phyloP scores from a whole-genome alignment of 2,113 vertebrate species.

The Daubentonia madagascariensis region DNA sequence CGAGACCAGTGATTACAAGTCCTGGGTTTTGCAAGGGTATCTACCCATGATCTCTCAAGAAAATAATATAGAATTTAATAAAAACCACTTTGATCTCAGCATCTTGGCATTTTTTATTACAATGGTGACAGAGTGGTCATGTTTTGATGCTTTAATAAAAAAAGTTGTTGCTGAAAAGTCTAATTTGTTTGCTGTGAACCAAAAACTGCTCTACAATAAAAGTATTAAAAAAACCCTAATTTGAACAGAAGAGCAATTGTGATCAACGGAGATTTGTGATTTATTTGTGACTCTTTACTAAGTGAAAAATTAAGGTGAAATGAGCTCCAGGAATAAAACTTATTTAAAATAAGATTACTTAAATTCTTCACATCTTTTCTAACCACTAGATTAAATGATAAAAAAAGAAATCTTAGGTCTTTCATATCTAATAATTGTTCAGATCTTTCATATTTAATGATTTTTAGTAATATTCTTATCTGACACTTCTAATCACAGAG shows the following conservation, averaged over 20 bases:
- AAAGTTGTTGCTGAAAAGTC: not conserved
- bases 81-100: not conserved
- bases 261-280: not conserved
- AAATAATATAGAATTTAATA: not conserved
- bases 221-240: not conserved
- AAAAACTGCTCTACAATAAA: not conserved
- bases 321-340: not conserved
- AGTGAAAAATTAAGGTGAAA: not conserved
- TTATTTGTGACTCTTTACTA: not conserved
- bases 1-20: not conserved
- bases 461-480: slow-evolving; percentile 19
- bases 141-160: slow-evolving; percentile 7
- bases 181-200: not conserved
- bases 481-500: not conserved
- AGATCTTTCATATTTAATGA: not conserved
- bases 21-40: not conserved
- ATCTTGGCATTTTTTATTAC: not conserved
- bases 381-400: slow-evolving; percentile 7
- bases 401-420: not conserved
- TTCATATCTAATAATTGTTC: not conserved
- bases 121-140: not conserved
- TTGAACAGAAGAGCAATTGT: not conserved
- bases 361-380: not conserved
- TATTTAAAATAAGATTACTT: slow-evolving; percentile 1
- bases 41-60: not conserved